Base-by-base conservation (phyloP, 1,140 invertebrate species). In the Procambarus clarkii region DNA sequence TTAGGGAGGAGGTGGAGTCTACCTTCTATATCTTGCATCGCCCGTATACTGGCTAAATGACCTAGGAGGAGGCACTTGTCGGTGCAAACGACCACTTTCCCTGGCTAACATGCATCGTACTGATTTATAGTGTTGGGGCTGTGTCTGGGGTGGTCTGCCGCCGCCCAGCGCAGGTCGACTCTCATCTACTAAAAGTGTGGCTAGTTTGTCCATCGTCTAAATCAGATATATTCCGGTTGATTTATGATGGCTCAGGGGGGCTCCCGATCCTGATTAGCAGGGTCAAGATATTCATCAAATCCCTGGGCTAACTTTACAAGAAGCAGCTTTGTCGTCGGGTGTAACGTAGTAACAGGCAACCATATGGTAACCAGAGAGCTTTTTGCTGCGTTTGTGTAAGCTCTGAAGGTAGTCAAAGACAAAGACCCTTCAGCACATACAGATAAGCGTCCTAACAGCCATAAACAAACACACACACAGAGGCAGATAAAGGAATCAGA, bases 221-320 rank as follows among this genome's bases (percentile, higher is more conserved):
- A 74, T 74, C 69, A 74, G 69, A 74, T 74, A 74, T 34, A 74
- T 74, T 74, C 69, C n/a, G 24, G 69, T 74, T 74, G 69, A 74
- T 74, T 74, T 74, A 74, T 34, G 11, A 2, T 34, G 34, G n/a
- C 69, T 34, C 34, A 34, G 34, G 7, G 69, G 5, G 69, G 69
- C 8, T 8, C 21, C 34, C 8, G 69, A 74, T 21, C 34, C 69
- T 74, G 21, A n/a, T 74, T 74, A 34, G 69, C 21, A 34, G 24
- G 69, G n/a, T 7, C 8, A 24, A n/a, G 69, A 74, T 74, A 74
- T 74, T 74, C 69, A 74, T 74, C 69, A 74, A 74, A 74, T 34
- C 34, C 69, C 69, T 11, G 7, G 24, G 69, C 24, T n/a, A 34
- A 34, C n/a, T 74, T 74, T 74, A 21, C 69, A 7, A 15, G n/a